Conservation (phyloP, 1,140 invertebrate genomes). For the Drosophila oshimai region DNA sequence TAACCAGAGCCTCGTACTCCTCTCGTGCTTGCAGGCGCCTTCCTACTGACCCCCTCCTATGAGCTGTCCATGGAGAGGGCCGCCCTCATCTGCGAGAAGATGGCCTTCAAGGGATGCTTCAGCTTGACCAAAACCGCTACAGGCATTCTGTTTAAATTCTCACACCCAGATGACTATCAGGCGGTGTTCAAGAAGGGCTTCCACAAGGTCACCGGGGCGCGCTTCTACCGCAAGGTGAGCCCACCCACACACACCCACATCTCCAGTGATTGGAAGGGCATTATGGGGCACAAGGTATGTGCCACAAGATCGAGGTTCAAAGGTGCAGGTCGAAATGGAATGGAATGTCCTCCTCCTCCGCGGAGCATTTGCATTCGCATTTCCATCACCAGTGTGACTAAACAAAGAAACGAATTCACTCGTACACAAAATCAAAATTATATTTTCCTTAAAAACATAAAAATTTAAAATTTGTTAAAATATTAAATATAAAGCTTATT, state of each 20-base stretch:
- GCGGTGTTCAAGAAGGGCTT: slow-evolving; percentile 93
- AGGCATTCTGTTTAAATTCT: slow-evolving; percentile 94
- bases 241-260: neutral
- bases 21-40: slow-evolving; percentile 85
- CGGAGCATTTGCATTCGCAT: too few relatives aligned
- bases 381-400: neutral
- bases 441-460: too few relatives aligned
- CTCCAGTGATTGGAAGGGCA: slow-evolving; percentile 10
- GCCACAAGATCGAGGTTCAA: neutral
- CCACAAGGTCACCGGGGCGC: slow-evolving; percentile 90
- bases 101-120: slow-evolving; percentile 92
- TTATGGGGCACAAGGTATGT: neutral
- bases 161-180: slow-evolving; percentile 91
- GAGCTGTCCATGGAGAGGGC: slow-evolving; percentile 92
- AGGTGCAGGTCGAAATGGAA: too few relatives aligned
- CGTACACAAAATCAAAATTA: neutral
- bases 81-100: slow-evolving; percentile 92
- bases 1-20: slow-evolving; percentile 15
- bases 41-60: slow-evolving; percentile 91
- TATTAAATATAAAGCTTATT: neutral
- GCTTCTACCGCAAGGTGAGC: slow-evolving; percentile 90
- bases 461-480: too few relatives aligned
- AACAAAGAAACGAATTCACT: neutral
- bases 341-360: too few relatives aligned
- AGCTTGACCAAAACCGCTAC: slow-evolving; percentile 93